A percentile compares a stretch with the other conserved stretches of the same genome.
These are phyloP conservation scores for Seriola rivoliana DNA, from an alignment of 2,113 vertebrate genomes.

Conservation along the genomic window DNA sequence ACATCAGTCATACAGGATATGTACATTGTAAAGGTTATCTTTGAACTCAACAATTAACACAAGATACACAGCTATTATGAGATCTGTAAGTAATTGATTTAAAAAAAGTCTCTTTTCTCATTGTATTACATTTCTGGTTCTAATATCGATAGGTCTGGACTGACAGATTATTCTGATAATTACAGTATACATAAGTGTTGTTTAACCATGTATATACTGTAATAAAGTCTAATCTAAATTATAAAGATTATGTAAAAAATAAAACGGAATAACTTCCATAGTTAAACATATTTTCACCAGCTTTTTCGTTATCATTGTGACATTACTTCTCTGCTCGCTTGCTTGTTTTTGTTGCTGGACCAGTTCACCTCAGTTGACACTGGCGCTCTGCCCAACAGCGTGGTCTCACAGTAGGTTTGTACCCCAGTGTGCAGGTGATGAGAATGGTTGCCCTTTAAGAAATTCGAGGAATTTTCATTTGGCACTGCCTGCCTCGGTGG, in stretches of 20 bases:
- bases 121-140: not conserved
- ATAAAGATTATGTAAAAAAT: not conserved
- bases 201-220: not conserved
- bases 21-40: no score
- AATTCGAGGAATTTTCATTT: constrained; percentile 74
- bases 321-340: constrained; percentile 53
- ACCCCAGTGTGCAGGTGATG: constrained; percentile 74
- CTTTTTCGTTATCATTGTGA: constrained; percentile 35
- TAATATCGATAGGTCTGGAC: not conserved
- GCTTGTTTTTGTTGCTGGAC: constrained; percentile 69
- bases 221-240: not conserved
- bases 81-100: no score
- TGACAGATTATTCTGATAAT: not conserved
- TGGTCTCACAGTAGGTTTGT: constrained; percentile 72
- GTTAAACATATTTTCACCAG: not conserved
- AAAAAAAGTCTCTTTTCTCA: no score
- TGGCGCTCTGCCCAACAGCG: constrained; percentile 69
- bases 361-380: constrained; percentile 76
- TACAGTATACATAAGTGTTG: not conserved
- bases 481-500: constrained; percentile 64
- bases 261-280: not conserved
- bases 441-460: constrained; percentile 80
- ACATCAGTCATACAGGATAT: not conserved
- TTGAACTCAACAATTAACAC: no score
- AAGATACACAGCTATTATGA: no score